phyloP scores from a whole-genome alignment of 2,113 vertebrate genomes.

The Todiramphus chloris region DNA sequence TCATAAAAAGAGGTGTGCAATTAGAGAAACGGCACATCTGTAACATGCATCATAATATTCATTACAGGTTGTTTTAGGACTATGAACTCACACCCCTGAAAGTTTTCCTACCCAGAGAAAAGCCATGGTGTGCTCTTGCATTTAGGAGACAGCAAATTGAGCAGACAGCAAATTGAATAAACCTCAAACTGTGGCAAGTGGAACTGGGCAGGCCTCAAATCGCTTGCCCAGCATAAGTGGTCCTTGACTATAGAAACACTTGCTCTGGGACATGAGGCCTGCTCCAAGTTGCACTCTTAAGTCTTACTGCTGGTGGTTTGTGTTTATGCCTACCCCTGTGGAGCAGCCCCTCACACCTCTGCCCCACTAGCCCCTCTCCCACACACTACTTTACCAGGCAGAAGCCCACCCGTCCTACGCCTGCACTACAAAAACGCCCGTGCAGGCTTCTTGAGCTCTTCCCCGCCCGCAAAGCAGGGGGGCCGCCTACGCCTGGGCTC shows the following conservation, averaged over 20 bases:
- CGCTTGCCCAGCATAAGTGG: background rate
- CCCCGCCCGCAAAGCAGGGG: background rate
- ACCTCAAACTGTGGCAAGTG: background rate
- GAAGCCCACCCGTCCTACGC: background rate
- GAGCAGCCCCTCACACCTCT: background rate
- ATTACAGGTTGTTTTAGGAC: background rate
- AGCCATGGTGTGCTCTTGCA: background rate
- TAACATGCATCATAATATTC: background rate
- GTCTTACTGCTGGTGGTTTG: background rate
- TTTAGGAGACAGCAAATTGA: background rate
- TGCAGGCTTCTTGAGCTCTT: background rate
- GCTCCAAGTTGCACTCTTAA: background rate
- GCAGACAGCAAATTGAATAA: background rate
- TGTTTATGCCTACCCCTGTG: too few species aligned
- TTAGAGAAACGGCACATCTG: background rate
- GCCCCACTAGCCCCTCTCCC: background rate
- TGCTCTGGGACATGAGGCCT: fast-evolving
- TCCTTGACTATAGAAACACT: background rate
- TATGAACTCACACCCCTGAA: background rate
- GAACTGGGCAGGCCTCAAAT: too few species aligned
- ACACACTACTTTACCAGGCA: background rate
- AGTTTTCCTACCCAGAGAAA: background rate
- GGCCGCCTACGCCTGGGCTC: too few species aligned
- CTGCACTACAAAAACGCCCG: background rate
- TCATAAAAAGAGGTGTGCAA: background rate